Evolutionary conservation across 2,113 vertebrate species (phyloP), one percentile per base, ranked within the genome.

Genomic region (Ailuropoda melanoleuca): DNA sequence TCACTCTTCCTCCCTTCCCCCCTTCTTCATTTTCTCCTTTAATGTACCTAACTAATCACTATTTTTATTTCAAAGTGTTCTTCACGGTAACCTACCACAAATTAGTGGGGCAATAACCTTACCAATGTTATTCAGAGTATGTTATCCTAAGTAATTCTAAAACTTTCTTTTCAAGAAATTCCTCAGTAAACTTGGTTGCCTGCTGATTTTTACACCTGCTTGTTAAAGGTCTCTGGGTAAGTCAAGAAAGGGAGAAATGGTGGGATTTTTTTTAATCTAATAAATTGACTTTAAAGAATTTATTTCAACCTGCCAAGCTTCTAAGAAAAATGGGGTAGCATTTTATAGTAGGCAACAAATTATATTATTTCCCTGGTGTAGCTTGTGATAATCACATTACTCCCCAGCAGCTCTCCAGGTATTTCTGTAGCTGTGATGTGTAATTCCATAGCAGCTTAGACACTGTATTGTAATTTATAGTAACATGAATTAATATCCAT

Each of bases 321-420:
- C 78, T 97, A 90, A 62, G 95, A 96, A 97, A 97, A 97, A 96
- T 62, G 39, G 24, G 37, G 84, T 62, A 95, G 89, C 83, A 89
- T 95, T 97, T 97, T 97, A 85, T 18, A 91, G 48, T 97, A 93
- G 97, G 90, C 55, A 98, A 86, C 74, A 98, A 97, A 98, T 98
- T 92, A 96, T 80, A 95, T 95, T 98, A 97, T 98, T 98, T 98
- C 90, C 64, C 60, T 90, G 37, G 91, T 98, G 89, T 85, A 97
- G 90, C 95, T 97, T 92, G 64, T 94, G 87, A 98, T 98, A 98
- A 97, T 96, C 84, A 96, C 77, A 97, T 98, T 98, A 97, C 92
- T 97, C 81, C 92, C 87, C 87, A 86, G 95, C 50, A 95, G 74
- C 48, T 98, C 94, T 95, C 96, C 82, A 94, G 95, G 85, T 96